Evolutionary conservation across 2,888 invertebrate species (phyloP).

Genomic region (Drosophila melanosoma): DNA sequence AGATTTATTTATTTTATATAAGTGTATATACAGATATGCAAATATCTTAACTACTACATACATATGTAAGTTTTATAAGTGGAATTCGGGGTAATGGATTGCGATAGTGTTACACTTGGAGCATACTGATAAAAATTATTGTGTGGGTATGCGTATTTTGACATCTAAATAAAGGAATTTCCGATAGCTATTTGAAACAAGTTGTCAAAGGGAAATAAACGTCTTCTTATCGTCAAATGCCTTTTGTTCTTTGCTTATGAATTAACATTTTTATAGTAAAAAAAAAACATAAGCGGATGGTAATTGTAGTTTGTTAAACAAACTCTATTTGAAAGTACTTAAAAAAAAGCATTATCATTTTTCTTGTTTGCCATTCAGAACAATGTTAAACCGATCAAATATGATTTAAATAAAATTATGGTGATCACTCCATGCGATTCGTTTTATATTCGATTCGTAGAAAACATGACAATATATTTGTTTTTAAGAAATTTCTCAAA

Average conservation of each 20-base stretch:
- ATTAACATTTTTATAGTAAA: background rate
- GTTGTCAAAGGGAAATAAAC: constrained; percentile 11
- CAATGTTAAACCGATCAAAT: constrained; percentile 9
- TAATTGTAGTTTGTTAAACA: constrained; percentile 6
- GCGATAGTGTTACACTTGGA: background rate
- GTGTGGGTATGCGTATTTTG: background rate
- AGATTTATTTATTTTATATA: background rate
- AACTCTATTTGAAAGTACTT: background rate
- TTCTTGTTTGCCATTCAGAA: background rate
- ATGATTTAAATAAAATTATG: constrained; percentile 14
- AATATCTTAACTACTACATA: background rate
- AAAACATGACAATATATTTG: background rate
- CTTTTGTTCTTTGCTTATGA: background rate
- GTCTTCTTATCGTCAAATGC: constrained; percentile 13
- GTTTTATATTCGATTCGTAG: background rate
- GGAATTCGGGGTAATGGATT: background rate
- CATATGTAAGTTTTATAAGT: background rate
- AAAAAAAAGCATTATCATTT: background rate
- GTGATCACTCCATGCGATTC: background rate
- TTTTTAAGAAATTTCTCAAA: background rate
- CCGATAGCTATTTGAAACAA: background rate
- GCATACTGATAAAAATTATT: background rate
- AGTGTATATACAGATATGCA: background rate
- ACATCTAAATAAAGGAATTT: background rate
- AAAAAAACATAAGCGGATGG: background rate